Evolutionary conservation across 2,797 vertebrate species (phyloP).

Genomic region (Podarcis siculus): DNA sequence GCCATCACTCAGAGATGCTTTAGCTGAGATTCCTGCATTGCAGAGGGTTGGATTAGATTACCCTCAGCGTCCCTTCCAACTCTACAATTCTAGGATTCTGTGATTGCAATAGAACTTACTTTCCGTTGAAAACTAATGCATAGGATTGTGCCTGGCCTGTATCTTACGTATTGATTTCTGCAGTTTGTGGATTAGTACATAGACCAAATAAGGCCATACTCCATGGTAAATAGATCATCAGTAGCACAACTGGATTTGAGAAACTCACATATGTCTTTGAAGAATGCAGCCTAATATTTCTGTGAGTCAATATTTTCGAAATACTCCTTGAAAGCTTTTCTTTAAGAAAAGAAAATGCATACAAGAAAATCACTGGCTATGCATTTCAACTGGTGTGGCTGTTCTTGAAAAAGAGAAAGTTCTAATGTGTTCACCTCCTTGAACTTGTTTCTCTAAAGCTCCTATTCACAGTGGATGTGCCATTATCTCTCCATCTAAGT

Average conservation of each 20-base stretch:
- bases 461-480: conserved; percentile 1
- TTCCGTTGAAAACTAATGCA: neutral
- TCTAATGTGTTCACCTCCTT: conserved; percentile 9
- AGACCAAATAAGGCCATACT: neutral
- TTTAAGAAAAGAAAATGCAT: neutral
- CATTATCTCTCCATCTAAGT: neutral
- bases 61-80: too few relatives aligned
- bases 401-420: neutral
- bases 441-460: conserved; percentile 21
- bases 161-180: neutral
- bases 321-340: neutral
- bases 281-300: neutral
- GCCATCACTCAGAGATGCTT: too few relatives aligned
- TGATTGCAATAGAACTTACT: too few relatives aligned
- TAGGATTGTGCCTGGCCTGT: neutral
- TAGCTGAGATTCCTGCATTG: too few relatives aligned
- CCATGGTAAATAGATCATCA: neutral
- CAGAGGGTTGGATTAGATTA: too few relatives aligned
- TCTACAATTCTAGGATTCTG: too few relatives aligned
- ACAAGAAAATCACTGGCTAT: neutral
- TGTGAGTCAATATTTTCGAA: neutral
- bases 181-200: too few relatives aligned
- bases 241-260: neutral
- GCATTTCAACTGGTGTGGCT: neutral
- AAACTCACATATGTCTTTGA: neutral